These are phyloP conservation scores for Chrysolina oricalcia DNA, from an alignment of 2,888 invertebrate genomes.

Conservation along the genomic window DNA sequence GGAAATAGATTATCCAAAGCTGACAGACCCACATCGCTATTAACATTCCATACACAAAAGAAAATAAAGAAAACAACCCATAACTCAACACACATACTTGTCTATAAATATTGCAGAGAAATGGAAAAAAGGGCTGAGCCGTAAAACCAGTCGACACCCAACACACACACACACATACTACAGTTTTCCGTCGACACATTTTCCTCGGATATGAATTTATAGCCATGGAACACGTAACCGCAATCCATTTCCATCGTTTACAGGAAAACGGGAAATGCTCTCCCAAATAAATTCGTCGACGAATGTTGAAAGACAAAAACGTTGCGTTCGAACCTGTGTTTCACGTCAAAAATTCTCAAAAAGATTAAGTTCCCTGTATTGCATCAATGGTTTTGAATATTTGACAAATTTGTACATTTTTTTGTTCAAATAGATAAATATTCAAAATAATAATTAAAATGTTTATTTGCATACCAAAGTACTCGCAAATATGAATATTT, in stretches of 20 bases:
- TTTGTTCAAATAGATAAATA: too few relatives aligned
- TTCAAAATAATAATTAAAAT: too few relatives aligned
- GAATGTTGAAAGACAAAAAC: not conserved
- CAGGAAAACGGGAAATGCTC: not conserved
- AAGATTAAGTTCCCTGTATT: not conserved
- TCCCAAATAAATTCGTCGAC: not conserved
- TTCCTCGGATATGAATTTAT: constrained; percentile 10
- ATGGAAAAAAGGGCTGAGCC: not conserved
- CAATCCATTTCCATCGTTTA: not conserved
- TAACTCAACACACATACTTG: not conserved
- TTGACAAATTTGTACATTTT: too few relatives aligned
- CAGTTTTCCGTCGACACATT: constrained; percentile 5
- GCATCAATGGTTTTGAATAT: not conserved
- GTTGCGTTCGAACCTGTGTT: not conserved
- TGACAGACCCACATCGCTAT: not conserved
- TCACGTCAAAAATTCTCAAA: not conserved
- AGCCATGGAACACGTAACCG: constrained; percentile 4
- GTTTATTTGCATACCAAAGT: too few relatives aligned
- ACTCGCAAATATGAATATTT: too few relatives aligned
- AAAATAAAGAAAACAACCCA: not conserved
- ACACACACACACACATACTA: not conserved
- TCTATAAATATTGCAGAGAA: not conserved
- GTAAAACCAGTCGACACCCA: constrained; percentile 16
- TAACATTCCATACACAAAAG: constrained; percentile 12
- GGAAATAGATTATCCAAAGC: not conserved